Evolutionary conservation across 2,113 vertebrate genomes (phyloP), one percentile per base, ranked within the genome.

Genomic region (Gulo gulo): DNA sequence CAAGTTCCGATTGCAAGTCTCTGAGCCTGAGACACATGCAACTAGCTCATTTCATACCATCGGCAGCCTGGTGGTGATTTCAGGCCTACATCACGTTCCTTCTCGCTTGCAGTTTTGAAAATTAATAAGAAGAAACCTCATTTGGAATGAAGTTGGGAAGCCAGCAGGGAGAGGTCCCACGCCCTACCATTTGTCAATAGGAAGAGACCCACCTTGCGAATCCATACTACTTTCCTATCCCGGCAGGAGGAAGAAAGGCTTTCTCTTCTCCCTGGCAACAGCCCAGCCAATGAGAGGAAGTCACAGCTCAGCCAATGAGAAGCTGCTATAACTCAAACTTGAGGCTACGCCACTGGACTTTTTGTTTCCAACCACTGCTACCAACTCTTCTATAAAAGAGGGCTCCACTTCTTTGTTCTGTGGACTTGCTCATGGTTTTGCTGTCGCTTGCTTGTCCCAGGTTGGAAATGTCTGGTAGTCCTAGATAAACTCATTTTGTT

Each of bases 41-140:
- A 31, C 26, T 6, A 14, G 6, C 24, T 5, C 45, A 52, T 50
- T 50, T 20, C 21, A 7, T 14, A 39, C 3, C 31, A 20, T 6
- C 1, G 2, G 26, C 13, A 39, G 14, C 1, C 9, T 21, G 15
- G 18, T 20, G 24, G 1, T 73, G 7, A 4, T 31, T 76, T 76
- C 36, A 50, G 12, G 1, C 10, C 47, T 45, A 11, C 1, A 2
- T 29, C n/a, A 24, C 59, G 1, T 15, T 29, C 6, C 9, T 82
- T 61, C 24, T 83, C 55, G 34, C 42, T 57, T 50, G 7, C 24
- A 47, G 14, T 78, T 78, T 78, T 76, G 73, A 76, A 76, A 76
- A 76, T 29, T 45, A 31, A 78, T 78, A 78, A 47, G 47, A 78
- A 31, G 26, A 47, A 78, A 47, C 74, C 42, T 47, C 74, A 47